Base-by-base conservation (phyloP, 1,140 invertebrate genomes). In the Drosophila takahashii region DNA sequence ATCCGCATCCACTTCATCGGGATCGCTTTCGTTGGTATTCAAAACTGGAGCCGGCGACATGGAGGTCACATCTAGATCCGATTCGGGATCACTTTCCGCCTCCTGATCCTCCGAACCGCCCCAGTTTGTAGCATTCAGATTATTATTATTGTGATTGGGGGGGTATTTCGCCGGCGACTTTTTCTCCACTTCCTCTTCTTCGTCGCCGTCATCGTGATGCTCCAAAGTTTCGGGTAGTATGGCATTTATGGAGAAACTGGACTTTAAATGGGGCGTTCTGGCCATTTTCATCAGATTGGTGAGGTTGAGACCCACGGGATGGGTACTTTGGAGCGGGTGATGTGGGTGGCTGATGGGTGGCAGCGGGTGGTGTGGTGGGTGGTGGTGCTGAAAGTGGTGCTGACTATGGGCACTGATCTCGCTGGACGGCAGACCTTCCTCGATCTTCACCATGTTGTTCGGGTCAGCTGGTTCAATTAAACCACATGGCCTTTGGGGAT, bases 1-100 rank as follows among this genome's bases (percentile, higher is more conserved):
- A 0, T 84, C 79, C 34, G 79, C 81, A 0, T 84, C 77, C n/a
- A 56, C 86, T 4, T 90, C 86, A 8, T 86, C 83, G 36, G 67
- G 47, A 26, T 73, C 87, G 26, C 67, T 74, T 4, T 81, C 81
- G 22, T 79, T 61, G 41, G 34, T 15, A 45, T 72, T 70, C 6
- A 7, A 45, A 4, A 37, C 57, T 10, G 89, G 91, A 1, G 89
- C 89, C 26, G 91, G 91, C 0, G 91, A 92, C 65, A 94, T 95
- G 9, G 95, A 96, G 1, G 96, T 96, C 44, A 96, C 95, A 81
- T 96, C 96, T 54, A 96, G 93, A 81, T 97, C 96, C 36, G 95
- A 95, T 45, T 96, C 96, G 2, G 94, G 93, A 83, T 96, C 95
- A 42, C 84, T 89, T 1, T 90, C 84, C 27, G 92, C 93, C 22